phyloP scores from a whole-genome alignment of 2,113 vertebrate genomes.

The Porphyrio hochstetteri region DNA sequence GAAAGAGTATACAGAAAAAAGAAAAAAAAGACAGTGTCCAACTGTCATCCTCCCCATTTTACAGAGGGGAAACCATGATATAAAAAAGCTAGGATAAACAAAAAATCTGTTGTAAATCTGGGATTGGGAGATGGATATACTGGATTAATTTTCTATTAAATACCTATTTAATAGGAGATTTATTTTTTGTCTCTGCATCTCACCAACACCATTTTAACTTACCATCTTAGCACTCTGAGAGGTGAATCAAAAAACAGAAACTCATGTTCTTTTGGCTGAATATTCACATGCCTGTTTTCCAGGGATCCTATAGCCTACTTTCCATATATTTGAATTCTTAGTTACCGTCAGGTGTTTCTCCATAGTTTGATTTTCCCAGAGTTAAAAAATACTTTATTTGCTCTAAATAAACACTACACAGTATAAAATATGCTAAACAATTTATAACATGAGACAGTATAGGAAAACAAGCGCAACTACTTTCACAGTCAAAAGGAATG shows the following conservation, averaged over 20 bases:
- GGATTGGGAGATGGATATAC: not conserved
- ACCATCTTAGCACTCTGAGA: not conserved
- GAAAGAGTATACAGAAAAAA: not conserved
- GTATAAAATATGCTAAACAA: not conserved
- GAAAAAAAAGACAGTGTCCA: not conserved
- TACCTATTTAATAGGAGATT: not conserved
- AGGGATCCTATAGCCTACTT: not conserved
- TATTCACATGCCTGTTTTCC: not conserved
- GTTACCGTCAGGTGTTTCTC: not conserved
- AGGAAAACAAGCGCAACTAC: not conserved
- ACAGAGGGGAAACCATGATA: not conserved
- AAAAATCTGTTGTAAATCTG: not conserved
- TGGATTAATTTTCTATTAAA: not conserved
- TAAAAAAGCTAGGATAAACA: not conserved
- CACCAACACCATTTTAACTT: not conserved
- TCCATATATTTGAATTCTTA: not conserved
- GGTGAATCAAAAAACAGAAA: not conserved
- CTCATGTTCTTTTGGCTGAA: rapidly evolving
- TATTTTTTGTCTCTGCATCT: not conserved
- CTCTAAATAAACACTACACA: not conserved
- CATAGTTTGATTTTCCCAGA: not conserved
- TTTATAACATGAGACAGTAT: not conserved
- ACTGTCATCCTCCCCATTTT: not conserved
- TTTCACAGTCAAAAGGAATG: not conserved
- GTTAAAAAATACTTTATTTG: not conserved